A percentile compares a stretch with the other conserved stretches of the same genome.
Conservation (phyloP, 1,140 invertebrate species). For the Plutomurus gul region DNA sequence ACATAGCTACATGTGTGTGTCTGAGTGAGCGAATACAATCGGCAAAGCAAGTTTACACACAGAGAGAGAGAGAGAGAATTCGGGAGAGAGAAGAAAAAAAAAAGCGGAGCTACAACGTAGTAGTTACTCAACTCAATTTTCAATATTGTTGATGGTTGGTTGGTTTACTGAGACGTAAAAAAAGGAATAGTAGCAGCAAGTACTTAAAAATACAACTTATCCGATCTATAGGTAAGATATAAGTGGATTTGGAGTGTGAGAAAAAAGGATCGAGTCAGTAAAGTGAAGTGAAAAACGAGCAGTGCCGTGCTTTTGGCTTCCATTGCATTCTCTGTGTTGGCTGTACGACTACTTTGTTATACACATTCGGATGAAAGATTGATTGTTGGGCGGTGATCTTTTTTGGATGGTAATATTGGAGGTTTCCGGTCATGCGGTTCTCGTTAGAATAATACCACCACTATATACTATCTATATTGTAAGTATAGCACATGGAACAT, state of each 20-base stretch:
- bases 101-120: background rate
- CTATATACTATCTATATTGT: too few species aligned
- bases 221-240: background rate
- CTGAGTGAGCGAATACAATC: too few species aligned
- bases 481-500: background rate
- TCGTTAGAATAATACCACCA: conserved; percentile 45
- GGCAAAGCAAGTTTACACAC: background rate
- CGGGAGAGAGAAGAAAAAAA: background rate
- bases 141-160: background rate
- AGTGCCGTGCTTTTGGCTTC: conserved; percentile 17
- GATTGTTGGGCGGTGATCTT: conserved; percentile 48
- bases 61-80: background rate
- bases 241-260: conserved; percentile 33
- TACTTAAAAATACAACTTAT: conserved; percentile 26
- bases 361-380: conserved; percentile 39
- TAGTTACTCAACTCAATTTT: background rate
- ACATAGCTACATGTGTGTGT: background rate
- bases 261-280: conserved; percentile 23
- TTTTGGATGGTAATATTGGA: conserved; percentile 45
- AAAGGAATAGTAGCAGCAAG: background rate
- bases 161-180: background rate
- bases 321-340: background rate
- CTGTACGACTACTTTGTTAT: background rate
- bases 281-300: conserved; percentile 18
- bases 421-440: conserved; percentile 53